These are phyloP conservation scores for Tichodroma muraria DNA, from an alignment of 2,113 vertebrate genomes.

Conservation along the genomic window DNA sequence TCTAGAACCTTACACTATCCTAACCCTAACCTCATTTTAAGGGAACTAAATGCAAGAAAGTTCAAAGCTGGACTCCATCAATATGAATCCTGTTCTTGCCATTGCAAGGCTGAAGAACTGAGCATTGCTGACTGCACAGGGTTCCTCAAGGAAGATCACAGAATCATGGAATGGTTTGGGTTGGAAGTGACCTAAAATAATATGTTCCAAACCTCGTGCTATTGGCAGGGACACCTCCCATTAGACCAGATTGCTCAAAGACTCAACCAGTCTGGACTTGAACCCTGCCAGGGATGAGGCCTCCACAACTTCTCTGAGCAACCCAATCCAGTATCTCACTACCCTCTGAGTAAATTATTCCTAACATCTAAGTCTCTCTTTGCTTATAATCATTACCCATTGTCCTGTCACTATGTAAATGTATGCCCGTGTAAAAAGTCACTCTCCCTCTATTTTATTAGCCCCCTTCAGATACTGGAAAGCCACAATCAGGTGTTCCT, in stretches of 20 bases:
- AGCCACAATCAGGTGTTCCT: not conserved
- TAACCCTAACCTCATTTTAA: not conserved
- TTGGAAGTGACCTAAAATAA: not conserved
- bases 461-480: not conserved
- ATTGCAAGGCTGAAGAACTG: not conserved
- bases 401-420: not conserved
- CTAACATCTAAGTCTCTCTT: not conserved
- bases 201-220: fast-evolving
- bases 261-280: not conserved
- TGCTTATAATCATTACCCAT: not conserved
- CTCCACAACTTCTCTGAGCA: not conserved
- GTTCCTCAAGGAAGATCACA: not conserved
- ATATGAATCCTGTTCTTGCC: not conserved
- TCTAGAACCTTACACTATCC: not conserved
- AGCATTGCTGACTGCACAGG: not conserved
- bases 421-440: not conserved
- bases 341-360: not conserved
- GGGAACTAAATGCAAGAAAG: not conserved
- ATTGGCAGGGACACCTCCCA: not conserved
- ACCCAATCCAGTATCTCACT: not conserved
- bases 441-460: too few species aligned
- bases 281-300: not conserved
- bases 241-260: not conserved
- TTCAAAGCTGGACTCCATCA: not conserved
- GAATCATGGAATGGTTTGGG: not conserved